These are phyloP conservation scores for Chrysoperla carnea DNA, from an alignment of 1,140 invertebrate genomes.

Conservation along the genomic window DNA sequence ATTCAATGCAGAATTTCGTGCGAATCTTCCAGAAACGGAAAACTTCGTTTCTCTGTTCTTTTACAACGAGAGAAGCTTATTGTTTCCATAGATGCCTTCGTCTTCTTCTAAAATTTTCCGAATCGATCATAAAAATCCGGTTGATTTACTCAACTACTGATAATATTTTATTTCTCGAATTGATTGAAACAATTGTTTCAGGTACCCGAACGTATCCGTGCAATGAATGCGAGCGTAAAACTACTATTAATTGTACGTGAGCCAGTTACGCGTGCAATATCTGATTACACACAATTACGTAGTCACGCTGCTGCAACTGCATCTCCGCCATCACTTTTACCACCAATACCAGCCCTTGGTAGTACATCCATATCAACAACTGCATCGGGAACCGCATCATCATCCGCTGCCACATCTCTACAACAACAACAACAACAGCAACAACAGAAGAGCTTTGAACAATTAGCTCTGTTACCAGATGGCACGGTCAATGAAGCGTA, in stretches of 20 bases:
- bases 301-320: slow-evolving; percentile 56
- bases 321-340: slow-evolving; percentile 27
- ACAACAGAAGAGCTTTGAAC: slow-evolving; percentile 49
- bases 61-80: too few species aligned
- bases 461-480: slow-evolving; percentile 59
- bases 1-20: too few species aligned
- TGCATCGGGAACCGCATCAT: slow-evolving; percentile 7
- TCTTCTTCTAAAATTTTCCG: too few species aligned
- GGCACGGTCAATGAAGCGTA: slow-evolving; percentile 71
- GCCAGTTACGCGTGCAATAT: slow-evolving; percentile 87
- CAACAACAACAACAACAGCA: slow-evolving; percentile 1
- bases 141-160: too few species aligned
- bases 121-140: too few species aligned
- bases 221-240: slow-evolving; percentile 87
- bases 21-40: too few species aligned
- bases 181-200: slow-evolving; percentile 15
- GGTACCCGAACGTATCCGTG: slow-evolving; percentile 71
- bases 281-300: slow-evolving; percentile 82
- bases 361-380: background rate
- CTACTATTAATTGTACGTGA: slow-evolving; percentile 88
- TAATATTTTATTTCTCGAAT: too few species aligned
- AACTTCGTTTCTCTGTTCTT: too few species aligned
- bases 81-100: too few species aligned
- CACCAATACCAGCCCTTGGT: slow-evolving; percentile 5
- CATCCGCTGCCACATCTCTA: slow-evolving; percentile 16